Conservation (phyloP, 1,140 invertebrate genomes). For the Bathynomus jamesi region DNA sequence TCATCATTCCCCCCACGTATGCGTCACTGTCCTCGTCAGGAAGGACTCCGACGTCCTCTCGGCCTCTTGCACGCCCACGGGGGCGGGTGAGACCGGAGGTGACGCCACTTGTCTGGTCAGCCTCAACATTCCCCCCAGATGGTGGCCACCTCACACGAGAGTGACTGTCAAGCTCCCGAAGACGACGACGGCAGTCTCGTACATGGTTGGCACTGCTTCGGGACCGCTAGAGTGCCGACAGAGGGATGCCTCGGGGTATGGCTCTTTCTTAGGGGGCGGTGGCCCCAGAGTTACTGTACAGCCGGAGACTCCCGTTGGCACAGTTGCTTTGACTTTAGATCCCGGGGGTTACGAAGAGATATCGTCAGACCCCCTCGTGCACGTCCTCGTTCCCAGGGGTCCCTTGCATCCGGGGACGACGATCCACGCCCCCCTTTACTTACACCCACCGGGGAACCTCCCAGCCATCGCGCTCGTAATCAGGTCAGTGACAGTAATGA, state of each 20-base stretch:
- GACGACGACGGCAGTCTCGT: conserved; percentile 25
- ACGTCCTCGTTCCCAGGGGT: conserved; percentile 25
- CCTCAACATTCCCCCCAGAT: conserved; percentile 66
- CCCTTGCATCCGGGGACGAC: conserved; percentile 28
- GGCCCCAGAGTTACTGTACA: conserved; percentile 33
- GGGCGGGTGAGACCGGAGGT: conserved; percentile 49
- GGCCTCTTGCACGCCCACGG: conserved; percentile 33
- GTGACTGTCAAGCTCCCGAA: conserved; percentile 30
- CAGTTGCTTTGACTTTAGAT: conserved; percentile 26
- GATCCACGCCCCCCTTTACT: conserved; percentile 31
- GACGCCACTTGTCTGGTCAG: conserved; percentile 80
- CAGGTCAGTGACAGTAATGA: no score
- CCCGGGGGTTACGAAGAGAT: conserved; percentile 25
- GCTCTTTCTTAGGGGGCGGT: conserved; percentile 5
- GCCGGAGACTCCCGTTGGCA: conserved; percentile 29
- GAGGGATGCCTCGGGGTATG: conserved; percentile 11
- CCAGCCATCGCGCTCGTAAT: conserved; percentile 28
- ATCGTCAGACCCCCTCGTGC: conserved; percentile 26
- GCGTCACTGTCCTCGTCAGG: conserved; percentile 19
- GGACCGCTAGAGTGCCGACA: conserved; percentile 24
- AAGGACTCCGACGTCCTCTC: conserved; percentile 21
- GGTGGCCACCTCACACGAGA: conserved; percentile 68
- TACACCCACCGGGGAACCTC: conserved; percentile 32
- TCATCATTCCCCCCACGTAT: conserved; percentile 29
- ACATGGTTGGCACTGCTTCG: conserved; percentile 30